Evolutionary conservation across 2,888 invertebrate genomes (phyloP), one percentile per base, ranked within the genome.

Genomic region (Lasioglossum zephyrum): DNA sequence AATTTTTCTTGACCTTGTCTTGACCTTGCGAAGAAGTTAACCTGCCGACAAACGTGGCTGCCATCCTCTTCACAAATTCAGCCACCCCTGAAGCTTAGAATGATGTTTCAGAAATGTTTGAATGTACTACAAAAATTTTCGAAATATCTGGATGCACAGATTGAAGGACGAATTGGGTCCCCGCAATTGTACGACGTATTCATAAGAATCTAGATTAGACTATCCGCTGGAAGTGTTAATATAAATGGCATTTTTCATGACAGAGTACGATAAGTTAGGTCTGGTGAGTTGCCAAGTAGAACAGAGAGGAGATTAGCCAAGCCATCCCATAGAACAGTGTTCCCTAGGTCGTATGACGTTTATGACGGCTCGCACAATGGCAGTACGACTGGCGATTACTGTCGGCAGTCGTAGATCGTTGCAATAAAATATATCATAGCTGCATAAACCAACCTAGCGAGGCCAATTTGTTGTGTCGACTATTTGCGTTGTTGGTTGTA

Each of bases 221-320:
- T 18, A 2, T 8, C 2, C 3, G 22, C 53, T 53, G 36, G 66
- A 3, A 3, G 18, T 18, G 22, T n/a, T 41, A 11, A n/a, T 39
- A 39, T 36, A 9, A 11, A 39, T 3, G 16, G 4, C 0, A 49
- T 76, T 76, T 44, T 44, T 63, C 44, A 26, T 26, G 31, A 31
- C 44, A 4, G n/a, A 31, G 11, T n/a, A 11, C 41, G 44, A 75
- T 26, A 44, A 76, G 18, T 26, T 22, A 60, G 49, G 76, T 78
- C 83, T 88, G 85, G 81, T 79, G 63, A 73, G 79, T 63, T 57
- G 82, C 82, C 80, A 77, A 88, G 75, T 78, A n/a, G 74, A 80
- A 60, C 79, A 75, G n/a, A 60, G 26, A 53, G 70, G 63, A 70
- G 60, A 44, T 60, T 41, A 47, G 80, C 80, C 85, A 66, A 74